A percentile compares a stretch with the other conserved stretches of the same genome.
Conservation (phyloP, 2,113 vertebrate genomes). For the Nothobranchius furzeri region DNA sequence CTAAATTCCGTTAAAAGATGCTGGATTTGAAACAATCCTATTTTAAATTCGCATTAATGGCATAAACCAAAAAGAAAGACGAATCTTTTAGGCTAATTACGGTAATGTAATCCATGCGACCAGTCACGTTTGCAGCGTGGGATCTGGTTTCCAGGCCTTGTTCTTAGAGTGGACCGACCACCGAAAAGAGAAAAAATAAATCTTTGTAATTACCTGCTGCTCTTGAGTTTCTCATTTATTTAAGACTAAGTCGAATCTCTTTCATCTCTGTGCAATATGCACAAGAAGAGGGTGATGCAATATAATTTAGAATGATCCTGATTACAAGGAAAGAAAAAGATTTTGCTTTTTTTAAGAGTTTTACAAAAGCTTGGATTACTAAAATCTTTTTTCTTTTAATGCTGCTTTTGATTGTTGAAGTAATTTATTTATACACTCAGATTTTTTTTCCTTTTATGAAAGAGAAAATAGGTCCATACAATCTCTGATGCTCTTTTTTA, state of each 20-base stretch:
- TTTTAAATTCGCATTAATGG: no score
- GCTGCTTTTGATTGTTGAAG: no score
- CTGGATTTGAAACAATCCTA: not conserved
- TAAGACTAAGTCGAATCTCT: not conserved
- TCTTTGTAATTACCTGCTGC: slow-evolving; percentile 13
- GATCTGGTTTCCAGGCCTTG: slow-evolving; percentile 17
- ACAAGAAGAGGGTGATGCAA: not conserved
- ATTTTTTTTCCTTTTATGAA: no score
- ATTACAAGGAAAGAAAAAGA: not conserved
- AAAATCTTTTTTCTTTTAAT: no score
- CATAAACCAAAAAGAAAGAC: no score
- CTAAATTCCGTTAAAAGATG: not conserved
- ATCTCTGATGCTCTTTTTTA: no score
- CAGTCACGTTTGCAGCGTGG: slow-evolving; percentile 67
- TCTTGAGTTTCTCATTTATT: slow-evolving; percentile 2
- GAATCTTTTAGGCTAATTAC: slow-evolving; percentile 48
- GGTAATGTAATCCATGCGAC: slow-evolving; percentile 65
- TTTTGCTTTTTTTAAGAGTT: not conserved
- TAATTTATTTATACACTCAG: no score
- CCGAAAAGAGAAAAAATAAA: not conserved
- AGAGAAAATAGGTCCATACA: no score
- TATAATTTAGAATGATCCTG: not conserved
- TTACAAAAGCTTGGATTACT: no score
- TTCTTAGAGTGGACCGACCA: slow-evolving; percentile 9
- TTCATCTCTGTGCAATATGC: not conserved